A percentile compares a stretch with the other conserved stretches of the same genome.
Evolutionary conservation across 2,797 vertebrate species (phyloP).

Genomic region (Spinibarbus caldwelli): DNA sequence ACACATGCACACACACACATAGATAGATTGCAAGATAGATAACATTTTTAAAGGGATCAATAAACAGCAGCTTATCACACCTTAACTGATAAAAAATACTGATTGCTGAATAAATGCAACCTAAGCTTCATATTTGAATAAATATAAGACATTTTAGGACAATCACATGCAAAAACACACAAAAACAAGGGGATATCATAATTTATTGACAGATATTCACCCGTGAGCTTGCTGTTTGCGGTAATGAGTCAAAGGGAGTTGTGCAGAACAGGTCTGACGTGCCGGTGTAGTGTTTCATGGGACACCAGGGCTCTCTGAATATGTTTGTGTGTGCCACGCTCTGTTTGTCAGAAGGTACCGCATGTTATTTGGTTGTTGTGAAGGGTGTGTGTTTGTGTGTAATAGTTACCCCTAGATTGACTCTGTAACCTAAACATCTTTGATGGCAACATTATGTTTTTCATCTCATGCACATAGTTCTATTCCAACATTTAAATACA

Average conservation of each 20-base stretch:
- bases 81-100: slow-evolving; percentile 27
- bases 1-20: slow-evolving; percentile 63
- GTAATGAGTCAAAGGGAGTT: slow-evolving; percentile 28
- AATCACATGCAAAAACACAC: slow-evolving; percentile 6
- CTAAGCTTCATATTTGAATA: slow-evolving; percentile 15
- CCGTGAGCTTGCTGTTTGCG: slow-evolving; percentile 24
- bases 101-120: slow-evolving; percentile 35
- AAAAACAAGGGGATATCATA: slow-evolving; percentile 8
- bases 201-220: slow-evolving; percentile 16
- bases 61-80: too few relatives aligned
- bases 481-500: slow-evolving; percentile 23
- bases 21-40: slow-evolving; percentile 28
- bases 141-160: slow-evolving; percentile 4
- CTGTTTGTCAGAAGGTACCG: slow-evolving; percentile 59
- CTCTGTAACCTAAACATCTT: slow-evolving; percentile 51
- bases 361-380: slow-evolving; percentile 54
- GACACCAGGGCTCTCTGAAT: slow-evolving; percentile 45
- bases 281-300: slow-evolving; percentile 58
- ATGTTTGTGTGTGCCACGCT: slow-evolving; percentile 60
- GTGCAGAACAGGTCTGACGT: slow-evolving; percentile 39
- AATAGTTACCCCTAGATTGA: slow-evolving; percentile 38
- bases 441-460: slow-evolving; percentile 26
- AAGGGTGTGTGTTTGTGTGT: slow-evolving; percentile 30
- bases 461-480: slow-evolving; percentile 28
- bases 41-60: slow-evolving; percentile 22